Evolutionary conservation across 2,113 vertebrate species (phyloP), one percentile per base, ranked within the genome.

Genomic region (Tupaia tana): DNA sequence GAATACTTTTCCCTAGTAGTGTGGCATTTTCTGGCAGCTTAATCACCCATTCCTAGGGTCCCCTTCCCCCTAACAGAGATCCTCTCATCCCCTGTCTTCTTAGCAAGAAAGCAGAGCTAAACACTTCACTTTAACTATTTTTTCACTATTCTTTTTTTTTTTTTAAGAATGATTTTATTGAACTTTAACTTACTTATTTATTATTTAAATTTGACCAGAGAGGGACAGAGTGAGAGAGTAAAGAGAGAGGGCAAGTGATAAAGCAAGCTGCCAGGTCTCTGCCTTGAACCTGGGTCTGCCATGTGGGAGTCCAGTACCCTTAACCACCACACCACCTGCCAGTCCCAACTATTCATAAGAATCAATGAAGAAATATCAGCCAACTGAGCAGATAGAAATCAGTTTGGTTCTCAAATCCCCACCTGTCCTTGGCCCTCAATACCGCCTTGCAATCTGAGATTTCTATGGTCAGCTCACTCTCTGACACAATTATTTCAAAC

Each of bases 61-160:
- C 81, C 43, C 14, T 92, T 75, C 10, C 15, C 90, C 90, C 31
- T 91, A 27, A 63, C 24, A 90, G 52, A 66, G 25, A 25, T 58
- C 74, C 25, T 78, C 13, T 83, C 8, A 29, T 90, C 19, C 58
- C 73, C 63, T 91, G 71, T 27, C 16, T 81, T 69, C 66, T 58
- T 77, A 89, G 25, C 22, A 83, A 70, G n/a, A 95, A 83, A 86
- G 1, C 9, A 94, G 64, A 70, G 14, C 54, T 92, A 74, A 86
- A 82, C 25, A 56, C 69, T 15, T 86, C 27, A 66, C 25, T 91
- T 70, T 74, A 27, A 29, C n/a, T 86, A 77, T 43, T 43, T 43
- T 43, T 43, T 43, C 43, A 43, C 43, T 43, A 43, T 43, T 43
- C 43, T 43, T 43, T 43, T 43, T 43, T 43, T 43, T 43, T 43